These are phyloP conservation scores for Axinella damicornis DNA, from an alignment of 37 sponge, comb jelly and placozoan species.

Conservation along the genomic window DNA sequence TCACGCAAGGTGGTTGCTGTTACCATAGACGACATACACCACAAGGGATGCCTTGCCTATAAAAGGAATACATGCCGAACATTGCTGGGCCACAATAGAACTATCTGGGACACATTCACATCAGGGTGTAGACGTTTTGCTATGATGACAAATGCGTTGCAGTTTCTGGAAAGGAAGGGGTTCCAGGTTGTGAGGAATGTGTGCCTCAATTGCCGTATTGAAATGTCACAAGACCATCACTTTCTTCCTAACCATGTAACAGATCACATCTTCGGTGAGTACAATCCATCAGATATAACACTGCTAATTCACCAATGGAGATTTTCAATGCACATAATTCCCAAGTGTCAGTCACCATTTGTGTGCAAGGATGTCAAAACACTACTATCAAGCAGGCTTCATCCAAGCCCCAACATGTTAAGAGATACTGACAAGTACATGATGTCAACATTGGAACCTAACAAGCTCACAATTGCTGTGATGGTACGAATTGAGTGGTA, in stretches of 20 bases:
- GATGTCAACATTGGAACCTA: neutral
- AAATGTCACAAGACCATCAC: neutral
- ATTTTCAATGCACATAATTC: slow-evolving; percentile 18
- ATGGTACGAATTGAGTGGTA: slow-evolving; percentile 54
- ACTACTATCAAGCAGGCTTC: neutral
- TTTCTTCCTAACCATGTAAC: slow-evolving; percentile 11
- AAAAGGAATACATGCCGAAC: neutral
- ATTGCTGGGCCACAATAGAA: neutral
- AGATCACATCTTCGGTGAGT: slow-evolving; percentile 19
- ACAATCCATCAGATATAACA: slow-evolving; percentile 31
- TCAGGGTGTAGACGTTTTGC: neutral
- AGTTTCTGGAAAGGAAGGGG: neutral
- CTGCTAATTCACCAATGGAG: slow-evolving; percentile 44
- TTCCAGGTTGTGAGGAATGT: slow-evolving; percentile 26
- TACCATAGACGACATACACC: slow-evolving; percentile 12
- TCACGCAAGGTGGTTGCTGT: slow-evolving; percentile 30
- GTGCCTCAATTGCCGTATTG: slow-evolving; percentile 23
- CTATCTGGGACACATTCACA: neutral
- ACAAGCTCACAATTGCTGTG: neutral
- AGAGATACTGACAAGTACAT: neutral
- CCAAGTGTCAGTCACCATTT: neutral
- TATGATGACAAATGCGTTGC: neutral
- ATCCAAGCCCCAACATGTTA: neutral
- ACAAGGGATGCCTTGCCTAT: neutral
- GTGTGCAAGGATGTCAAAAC: neutral